Percentiles rank a stretch among this genome's conserved stretches.
Conservation (phyloP, 2,888 invertebrate genomes). For the Agapostemon virescens region DNA sequence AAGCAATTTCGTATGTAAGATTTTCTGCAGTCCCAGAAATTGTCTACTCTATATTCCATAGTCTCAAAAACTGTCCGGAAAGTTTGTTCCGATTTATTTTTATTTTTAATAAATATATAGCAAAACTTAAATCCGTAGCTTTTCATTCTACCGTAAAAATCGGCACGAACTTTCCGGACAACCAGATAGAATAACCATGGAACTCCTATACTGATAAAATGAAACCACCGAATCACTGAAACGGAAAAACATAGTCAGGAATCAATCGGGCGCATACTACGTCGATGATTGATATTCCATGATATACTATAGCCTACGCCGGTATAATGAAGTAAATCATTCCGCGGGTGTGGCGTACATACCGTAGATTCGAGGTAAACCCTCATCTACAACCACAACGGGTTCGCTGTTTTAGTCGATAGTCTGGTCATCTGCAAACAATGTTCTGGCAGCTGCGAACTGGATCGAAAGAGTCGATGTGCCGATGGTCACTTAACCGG, state of each 20-base stretch:
- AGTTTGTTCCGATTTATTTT: too few species aligned
- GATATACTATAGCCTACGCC: not conserved
- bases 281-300: not conserved
- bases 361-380: not conserved
- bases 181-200: too few species aligned
- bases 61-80: too few species aligned
- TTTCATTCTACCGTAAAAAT: too few species aligned
- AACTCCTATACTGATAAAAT: too few species aligned
- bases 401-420: constrained; percentile 59
- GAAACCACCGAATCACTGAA: not conserved
- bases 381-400: constrained; percentile 47
- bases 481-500: constrained; percentile 38
- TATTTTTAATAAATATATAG: too few species aligned
- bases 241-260: not conserved
- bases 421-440: constrained; percentile 60
- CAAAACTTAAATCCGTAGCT: too few species aligned
- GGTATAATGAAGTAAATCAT: not conserved
- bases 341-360: not conserved
- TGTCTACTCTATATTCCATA: too few species aligned
- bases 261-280: not conserved
- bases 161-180: too few species aligned
- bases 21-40: too few species aligned
- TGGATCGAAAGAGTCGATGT: constrained; percentile 52
- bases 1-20: too few species aligned
- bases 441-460: constrained; percentile 60